A percentile compares a stretch with the other conserved stretches of the same genome.
These are phyloP conservation scores for Drosophila bunnanda DNA, from an alignment of 2,888 invertebrate genomes.

Conservation along the genomic window DNA sequence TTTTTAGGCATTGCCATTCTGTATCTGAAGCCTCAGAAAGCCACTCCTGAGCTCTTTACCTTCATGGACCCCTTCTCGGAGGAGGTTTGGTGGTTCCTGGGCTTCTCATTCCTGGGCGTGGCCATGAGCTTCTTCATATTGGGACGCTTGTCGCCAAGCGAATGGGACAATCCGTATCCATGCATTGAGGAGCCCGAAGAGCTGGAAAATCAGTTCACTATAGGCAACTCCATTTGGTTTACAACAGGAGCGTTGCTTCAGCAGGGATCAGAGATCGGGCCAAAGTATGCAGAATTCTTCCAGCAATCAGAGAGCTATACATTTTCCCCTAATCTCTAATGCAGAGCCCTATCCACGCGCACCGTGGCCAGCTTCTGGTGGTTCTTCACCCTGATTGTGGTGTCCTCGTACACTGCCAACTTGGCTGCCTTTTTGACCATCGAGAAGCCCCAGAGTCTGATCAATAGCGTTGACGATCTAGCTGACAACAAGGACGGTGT, in stretches of 20 bases:
- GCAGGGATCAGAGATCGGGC: conserved; percentile 95
- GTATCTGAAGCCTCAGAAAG: conserved; percentile 93
- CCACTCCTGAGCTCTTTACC: conserved; percentile 94
- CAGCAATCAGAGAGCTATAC: background rate
- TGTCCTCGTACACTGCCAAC: conserved; percentile 95
- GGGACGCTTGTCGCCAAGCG: conserved; percentile 92
- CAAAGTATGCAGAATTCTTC: conserved; percentile 86
- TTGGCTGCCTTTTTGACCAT: conserved; percentile 95
- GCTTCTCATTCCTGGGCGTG: conserved; percentile 91
- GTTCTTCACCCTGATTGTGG: conserved; percentile 92
- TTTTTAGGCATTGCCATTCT: conserved; percentile 93
- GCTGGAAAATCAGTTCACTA: conserved; percentile 92
- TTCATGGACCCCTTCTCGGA: conserved; percentile 95
- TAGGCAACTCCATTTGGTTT: conserved; percentile 95
- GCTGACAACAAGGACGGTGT: conserved; percentile 91
- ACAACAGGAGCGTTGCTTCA: conserved; percentile 94
- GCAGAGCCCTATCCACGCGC: conserved; percentile 93
- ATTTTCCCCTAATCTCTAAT: background rate
- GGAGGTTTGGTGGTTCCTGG: conserved; percentile 93
- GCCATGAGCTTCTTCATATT: conserved; percentile 91
- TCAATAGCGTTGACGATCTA: conserved; percentile 92
- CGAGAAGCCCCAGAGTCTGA: conserved; percentile 89
- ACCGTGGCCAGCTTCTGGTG: conserved; percentile 94
- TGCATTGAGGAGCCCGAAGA: conserved; percentile 93
- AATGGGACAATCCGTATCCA: conserved; percentile 95